Evolutionary conservation across 2,888 invertebrate genomes (phyloP).

Genomic region (Stenolophus ochropezus): DNA sequence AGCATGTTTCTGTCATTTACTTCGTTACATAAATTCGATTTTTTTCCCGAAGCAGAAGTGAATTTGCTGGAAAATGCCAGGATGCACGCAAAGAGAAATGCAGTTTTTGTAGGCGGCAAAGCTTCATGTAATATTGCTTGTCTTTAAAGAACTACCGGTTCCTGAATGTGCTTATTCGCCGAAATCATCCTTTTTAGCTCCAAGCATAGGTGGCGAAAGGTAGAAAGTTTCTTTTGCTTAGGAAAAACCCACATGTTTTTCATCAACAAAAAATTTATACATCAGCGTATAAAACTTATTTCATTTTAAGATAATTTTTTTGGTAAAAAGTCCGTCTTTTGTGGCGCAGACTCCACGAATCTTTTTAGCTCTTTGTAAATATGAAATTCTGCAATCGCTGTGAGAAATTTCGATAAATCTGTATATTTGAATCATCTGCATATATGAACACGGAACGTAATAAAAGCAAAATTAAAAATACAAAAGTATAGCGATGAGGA

Average conservation of each 20-base stretch:
- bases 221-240: background rate
- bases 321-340: background rate
- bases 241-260: background rate
- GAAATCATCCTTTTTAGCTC: background rate
- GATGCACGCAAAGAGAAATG: background rate
- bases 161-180: background rate
- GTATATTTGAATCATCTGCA: background rate
- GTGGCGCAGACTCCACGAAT: background rate
- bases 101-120: background rate
- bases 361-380: background rate
- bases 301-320: background rate
- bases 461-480: constrained; percentile 4
- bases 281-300: background rate
- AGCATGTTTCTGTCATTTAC: too few relatives aligned
- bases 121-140: background rate
- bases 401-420: background rate
- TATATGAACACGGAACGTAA: background rate
- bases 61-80: background rate
- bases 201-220: background rate
- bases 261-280: background rate
- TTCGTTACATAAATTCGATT: background rate
- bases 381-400: background rate
- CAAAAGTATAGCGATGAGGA: background rate
- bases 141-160: background rate
- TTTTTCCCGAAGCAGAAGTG: background rate